Evolutionary conservation across 2,113 vertebrate genomes (phyloP), one percentile per base, ranked within the genome.

Genomic region (Semnornis frantzii): DNA sequence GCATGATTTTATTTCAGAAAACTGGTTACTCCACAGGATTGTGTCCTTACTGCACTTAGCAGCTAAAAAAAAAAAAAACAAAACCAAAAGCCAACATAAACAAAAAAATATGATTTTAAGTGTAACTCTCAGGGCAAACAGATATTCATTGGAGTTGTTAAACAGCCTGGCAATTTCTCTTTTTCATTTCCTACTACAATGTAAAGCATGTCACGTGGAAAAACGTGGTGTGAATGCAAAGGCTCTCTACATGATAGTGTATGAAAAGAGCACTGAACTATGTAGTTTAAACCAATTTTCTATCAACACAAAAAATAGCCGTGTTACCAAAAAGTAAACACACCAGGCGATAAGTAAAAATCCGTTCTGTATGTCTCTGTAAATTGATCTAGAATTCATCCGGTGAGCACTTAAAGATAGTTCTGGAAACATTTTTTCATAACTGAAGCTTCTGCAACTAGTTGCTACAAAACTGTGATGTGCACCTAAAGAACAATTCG

Each of bases 1-100:
- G 86, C 58, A 63, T 89, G 92, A 86, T 82, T 77, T 89, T 93
- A 75, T 92, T 97, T 96, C 88, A 90, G 71, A 92, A 92, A 94
- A 87, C 71, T n/a, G 71, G 87, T 57, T 92, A 88, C 74, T 93
- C 62, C 69, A 60, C 76, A 70, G 89, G 81, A 55, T 75, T 93
- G 80, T 89, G 33, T 88, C 82, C 89, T 95, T 37, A 79, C 31
- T 33, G 58, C 79, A 79, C 69, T 73, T 83, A 83, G 86, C 57
- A 84, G 54, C n/a, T 57, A 25, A 0, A 6, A 18, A 30, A 30
- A 37, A 33, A 63, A 63, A 58, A 6, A 18, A 30, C 25, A 37
- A 33, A 63, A 63, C 31, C 44, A 39, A 39, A 39, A 39, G 37
- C 44, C 18, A 46, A 15, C 9, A n/a, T 19, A 46, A 44, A 80